Base-by-base conservation (phyloP, 1,140 invertebrate genomes). In the Diorhabda sublineata region DNA sequence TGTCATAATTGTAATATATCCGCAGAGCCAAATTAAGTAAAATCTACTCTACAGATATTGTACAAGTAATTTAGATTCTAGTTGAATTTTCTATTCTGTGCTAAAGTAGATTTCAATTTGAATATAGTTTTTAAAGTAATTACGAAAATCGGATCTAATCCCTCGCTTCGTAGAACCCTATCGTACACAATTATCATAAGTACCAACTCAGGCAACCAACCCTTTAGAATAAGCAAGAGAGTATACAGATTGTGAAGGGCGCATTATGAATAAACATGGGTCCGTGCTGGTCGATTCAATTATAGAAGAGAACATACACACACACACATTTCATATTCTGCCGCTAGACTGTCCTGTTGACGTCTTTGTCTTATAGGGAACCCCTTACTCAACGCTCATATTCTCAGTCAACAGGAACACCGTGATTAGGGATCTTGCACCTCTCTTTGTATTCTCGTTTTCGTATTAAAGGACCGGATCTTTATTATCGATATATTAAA, bases 171-270 rank as follows among this genome's bases (percentile, higher is more conserved):
- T 6, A 52, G 47, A 52, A 52, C 47, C 47, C 47, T 52, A 52
- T 52, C 47, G 47, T 52, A n/a, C 47, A 52, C 47, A 52, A 52
- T 52, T 52, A 52, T 52, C 47, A 52, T 52, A 52, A 52, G 47
- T 52, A 52, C 47, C 47, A 52, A 52, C 47, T n/a, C 47, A 52
- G 47, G 47, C 47, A 52, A 52, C 47, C 47, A 52, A 52, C 47
- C 47, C 47, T 52, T 52, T 52, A 52, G 47, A 52, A 6, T 52
- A 52, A 52, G 47, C 47, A 52, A n/a, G 47, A 52, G 47, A 52
- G 47, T 52, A 52, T 52, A 52, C 47, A 52, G 47, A 52, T 52
- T 52, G 47, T 52, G 47, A 52, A 52, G 47, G 47, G 47, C 47
- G 47, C 47, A 52, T 52, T 52, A 52, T 52, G 47, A 52, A 52